These are phyloP conservation scores for Papilio elwesi DNA, from an alignment of 2,888 invertebrate genomes.

Conservation along the genomic window DNA sequence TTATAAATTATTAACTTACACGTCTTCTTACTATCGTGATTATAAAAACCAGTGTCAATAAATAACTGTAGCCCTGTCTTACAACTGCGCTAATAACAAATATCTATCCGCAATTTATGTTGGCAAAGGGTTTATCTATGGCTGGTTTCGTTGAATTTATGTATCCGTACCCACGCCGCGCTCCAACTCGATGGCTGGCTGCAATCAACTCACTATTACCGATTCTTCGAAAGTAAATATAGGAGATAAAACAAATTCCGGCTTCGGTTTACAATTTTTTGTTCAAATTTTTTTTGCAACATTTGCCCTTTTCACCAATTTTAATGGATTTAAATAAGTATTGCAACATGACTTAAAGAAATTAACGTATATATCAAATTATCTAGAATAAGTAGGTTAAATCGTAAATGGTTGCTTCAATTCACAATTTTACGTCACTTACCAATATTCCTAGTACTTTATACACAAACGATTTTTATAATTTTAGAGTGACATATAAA, in stretches of 20 bases:
- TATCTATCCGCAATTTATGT: constrained; percentile 53
- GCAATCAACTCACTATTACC: constrained; percentile 25
- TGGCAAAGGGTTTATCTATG: constrained; percentile 51
- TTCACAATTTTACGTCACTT: too few relatives aligned
- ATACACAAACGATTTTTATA: too few relatives aligned
- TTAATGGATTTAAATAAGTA: too few relatives aligned
- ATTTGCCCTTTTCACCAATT: too few relatives aligned
- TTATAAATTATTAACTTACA: too few relatives aligned
- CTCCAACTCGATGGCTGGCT: constrained; percentile 44
- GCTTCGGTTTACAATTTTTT: background rate
- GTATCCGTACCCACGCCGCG: constrained; percentile 48
- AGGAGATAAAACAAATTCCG: background rate
- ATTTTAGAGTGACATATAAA: too few relatives aligned
- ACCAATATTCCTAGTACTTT: too few relatives aligned
- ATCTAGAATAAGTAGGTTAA: too few relatives aligned
- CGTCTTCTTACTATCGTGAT: too few relatives aligned
- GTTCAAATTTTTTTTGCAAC: background rate
- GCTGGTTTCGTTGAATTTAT: constrained; percentile 50
- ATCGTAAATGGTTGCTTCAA: too few relatives aligned
- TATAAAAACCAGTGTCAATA: background rate
- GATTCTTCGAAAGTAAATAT: constrained; percentile 25
- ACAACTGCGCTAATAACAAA: constrained; percentile 47
- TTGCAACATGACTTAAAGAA: too few relatives aligned
- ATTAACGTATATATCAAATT: too few relatives aligned
- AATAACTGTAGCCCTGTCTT: constrained; percentile 8